Evolutionary conservation across 2,888 invertebrate species (phyloP), one percentile per base, ranked within the genome.

Genomic region (Drosophila hamatofila): DNA sequence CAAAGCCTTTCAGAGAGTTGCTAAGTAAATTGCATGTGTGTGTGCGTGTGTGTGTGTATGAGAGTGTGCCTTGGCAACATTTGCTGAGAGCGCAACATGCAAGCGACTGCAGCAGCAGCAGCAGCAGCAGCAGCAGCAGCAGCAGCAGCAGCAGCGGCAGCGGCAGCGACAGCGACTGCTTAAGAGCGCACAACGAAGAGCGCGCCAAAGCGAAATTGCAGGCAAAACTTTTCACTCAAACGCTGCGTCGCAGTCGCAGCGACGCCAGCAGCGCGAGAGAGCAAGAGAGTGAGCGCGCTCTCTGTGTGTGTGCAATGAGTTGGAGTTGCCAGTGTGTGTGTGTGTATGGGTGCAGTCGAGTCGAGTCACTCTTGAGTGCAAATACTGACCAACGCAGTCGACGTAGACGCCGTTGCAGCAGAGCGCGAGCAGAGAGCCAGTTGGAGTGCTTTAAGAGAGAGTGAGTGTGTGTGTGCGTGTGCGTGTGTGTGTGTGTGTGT

Each of bases 51-150:
- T 46, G 72, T 62, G 42, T 59, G 61, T 48, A n/a, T n/a, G n/a
- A n/a, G 59, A 21, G 57, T 16, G 39, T 14, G 41, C 39, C 63
- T 77, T 78, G 69, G 81, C 82, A 83, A 83, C 86, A 88, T 83
- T 85, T 62, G 55, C 37, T 23, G 21, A 52, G 51, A 52, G 64
- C 52, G 56, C 69, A 69, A 81, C 73, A 78, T 81, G 77, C 77
- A 78, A 6, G 42, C 42, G 51, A 81, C 35, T 81, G 81, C 78
- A 75, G 35, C 67, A 55, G 35, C 58, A 33, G 58, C 55, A 18
- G 39, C 54, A 18, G 18, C 39, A 37, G 41, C 42, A 23, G 81
- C 78, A 37, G 55, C 58, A 35, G n/a, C n/a, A 6, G 42, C 42
- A 48, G 78, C 35, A 78, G 81, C 78, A 75, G 35, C 67, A 55